Evolutionary conservation across 2,888 invertebrate species (phyloP), one percentile per base, ranked within the genome.

Genomic region (Drepanosiphum platanoidis): DNA sequence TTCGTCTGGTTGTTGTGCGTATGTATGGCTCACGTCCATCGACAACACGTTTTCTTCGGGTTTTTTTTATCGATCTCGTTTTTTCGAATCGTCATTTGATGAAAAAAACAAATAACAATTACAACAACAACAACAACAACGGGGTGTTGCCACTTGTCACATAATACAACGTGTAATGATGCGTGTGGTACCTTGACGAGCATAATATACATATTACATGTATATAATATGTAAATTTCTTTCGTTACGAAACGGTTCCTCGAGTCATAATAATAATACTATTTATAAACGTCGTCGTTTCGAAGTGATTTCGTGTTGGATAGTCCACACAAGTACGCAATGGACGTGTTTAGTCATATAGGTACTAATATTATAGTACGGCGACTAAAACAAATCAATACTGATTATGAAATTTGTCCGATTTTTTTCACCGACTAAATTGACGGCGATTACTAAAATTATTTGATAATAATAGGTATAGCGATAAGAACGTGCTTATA

Each of bases 171-270:
- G n/a, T n/a, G n/a, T n/a, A n/a, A n/a, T n/a, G n/a, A n/a, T n/a
- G n/a, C n/a, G n/a, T n/a, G n/a, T n/a, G n/a, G n/a, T n/a, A n/a
- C n/a, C n/a, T n/a, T n/a, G n/a, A n/a, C n/a, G n/a, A n/a, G n/a
- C n/a, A n/a, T n/a, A n/a, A n/a, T n/a, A n/a, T n/a, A n/a, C n/a
- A n/a, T n/a, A n/a, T n/a, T n/a, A n/a, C n/a, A n/a, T n/a, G n/a
- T n/a, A n/a, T n/a, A 71, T 71, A 71, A 39, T 27, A 71, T 71
- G 71, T 27, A 71, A 39, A 71, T 71, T 15, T 3, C 15, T 71
- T 27, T 71, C 71, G 27, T 39, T 27, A 39, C 15, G 27, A 39
- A 71, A 71, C 71, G 4, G 18, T 52, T 18, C 3, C 18, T 5
- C n/a, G n/a, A n/a, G n/a, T n/a, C 22, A 18, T 18, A 18, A 52